phyloP scores from a whole-genome alignment of 64 coral and sea anemone species.

The Montipora efflorescens region DNA sequence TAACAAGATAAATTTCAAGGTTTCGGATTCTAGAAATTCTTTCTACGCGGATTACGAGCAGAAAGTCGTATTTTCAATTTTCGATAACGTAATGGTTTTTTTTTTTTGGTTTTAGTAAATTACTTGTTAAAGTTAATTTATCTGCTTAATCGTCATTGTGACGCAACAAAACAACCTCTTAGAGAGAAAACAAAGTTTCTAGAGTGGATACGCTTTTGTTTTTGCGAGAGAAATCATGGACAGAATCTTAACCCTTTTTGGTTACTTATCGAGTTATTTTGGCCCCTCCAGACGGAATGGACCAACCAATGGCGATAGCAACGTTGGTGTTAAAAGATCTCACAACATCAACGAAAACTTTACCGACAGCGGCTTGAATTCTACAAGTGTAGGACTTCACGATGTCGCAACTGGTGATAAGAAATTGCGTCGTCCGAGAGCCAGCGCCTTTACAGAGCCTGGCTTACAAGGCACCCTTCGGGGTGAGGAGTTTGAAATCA shows the following conservation, averaged over 20 bases:
- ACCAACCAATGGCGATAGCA: not conserved
- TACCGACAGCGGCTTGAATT: not conserved
- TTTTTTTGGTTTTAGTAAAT: too few relatives aligned
- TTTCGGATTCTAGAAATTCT: too few relatives aligned
- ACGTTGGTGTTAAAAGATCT: not conserved
- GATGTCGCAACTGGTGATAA: not conserved
- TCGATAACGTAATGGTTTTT: too few relatives aligned
- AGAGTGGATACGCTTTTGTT: not conserved
- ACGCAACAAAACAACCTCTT: constrained; percentile 1
- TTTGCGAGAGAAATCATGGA: constrained; percentile 10
- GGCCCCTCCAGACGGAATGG: not conserved
- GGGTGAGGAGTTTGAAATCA: not conserved
- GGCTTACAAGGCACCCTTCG: not conserved
- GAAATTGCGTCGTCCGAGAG: not conserved
- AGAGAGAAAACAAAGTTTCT: not conserved
- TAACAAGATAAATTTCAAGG: too few relatives aligned
- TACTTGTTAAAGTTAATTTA: not conserved
- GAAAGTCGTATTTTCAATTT: too few relatives aligned
- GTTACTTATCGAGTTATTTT: constrained; percentile 11
- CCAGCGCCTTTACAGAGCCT: not conserved
- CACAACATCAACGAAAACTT: not conserved
- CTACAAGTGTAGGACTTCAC: not conserved
- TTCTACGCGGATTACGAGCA: too few relatives aligned
- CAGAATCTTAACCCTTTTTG: constrained; percentile 9
- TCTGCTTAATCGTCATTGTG: not conserved